Conservation (phyloP, 2,113 vertebrate genomes). For the Tyto alba region DNA sequence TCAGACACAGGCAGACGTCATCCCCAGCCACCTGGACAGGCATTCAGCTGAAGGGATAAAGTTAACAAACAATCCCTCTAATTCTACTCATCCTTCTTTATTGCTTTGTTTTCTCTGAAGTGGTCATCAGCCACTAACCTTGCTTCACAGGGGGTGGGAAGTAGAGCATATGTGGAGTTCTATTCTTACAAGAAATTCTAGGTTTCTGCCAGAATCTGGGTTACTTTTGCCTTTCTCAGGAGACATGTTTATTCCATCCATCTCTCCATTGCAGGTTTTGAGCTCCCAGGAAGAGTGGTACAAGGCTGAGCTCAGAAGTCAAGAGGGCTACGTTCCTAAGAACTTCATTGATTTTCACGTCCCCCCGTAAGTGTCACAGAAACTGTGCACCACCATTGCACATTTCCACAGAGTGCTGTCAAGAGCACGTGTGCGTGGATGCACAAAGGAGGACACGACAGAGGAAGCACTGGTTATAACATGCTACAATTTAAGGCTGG, state of each 20-base stretch:
- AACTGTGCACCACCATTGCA: neutral
- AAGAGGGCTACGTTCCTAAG: constrained; percentile 88
- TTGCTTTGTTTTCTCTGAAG: neutral
- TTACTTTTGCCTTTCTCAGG: neutral
- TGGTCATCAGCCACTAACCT: neutral
- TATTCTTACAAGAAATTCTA: neutral
- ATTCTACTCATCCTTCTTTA: neutral
- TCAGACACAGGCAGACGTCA: neutral
- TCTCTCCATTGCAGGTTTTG: constrained; percentile 77
- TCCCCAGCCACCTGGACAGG: neutral
- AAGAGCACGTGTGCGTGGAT: fast-evolving
- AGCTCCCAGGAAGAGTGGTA: constrained; percentile 87
- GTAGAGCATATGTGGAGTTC: neutral
- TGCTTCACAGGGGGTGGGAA: neutral
- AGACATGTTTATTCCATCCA: neutral
- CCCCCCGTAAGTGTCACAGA: constrained; percentile 77
- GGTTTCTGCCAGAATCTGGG: neutral
- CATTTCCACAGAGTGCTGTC: neutral
- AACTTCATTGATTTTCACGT: constrained; percentile 86
- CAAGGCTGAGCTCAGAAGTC: constrained; percentile 87
- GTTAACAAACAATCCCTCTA: neutral
- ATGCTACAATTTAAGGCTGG: neutral
- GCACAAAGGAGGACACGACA: neutral
- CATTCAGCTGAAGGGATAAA: neutral
- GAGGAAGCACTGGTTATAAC: neutral